Percentiles rank a stretch among this genome's conserved stretches.
These are phyloP conservation scores for Emys orbicularis DNA, from an alignment of 2,797 vertebrate genomes.

Conservation along the genomic window DNA sequence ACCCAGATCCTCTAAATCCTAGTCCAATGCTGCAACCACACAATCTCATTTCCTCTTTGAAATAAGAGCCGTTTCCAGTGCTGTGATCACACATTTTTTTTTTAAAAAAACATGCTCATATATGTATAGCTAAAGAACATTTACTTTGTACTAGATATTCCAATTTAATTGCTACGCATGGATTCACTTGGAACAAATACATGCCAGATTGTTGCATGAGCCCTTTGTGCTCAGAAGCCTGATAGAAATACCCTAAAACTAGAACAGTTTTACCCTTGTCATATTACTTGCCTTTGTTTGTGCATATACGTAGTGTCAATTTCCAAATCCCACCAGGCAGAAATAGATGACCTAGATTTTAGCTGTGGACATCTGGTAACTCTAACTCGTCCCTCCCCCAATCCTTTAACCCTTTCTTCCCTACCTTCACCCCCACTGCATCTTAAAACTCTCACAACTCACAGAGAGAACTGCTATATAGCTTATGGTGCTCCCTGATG, in stretches of 20 bases:
- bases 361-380: conserved; percentile 70
- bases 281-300: conserved; percentile 37
- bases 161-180: background rate
- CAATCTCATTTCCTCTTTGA: background rate
- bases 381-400: background rate
- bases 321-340: conserved; percentile 45
- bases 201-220: background rate
- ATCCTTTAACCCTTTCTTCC: conserved; percentile 59
- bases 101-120: background rate
- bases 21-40: background rate
- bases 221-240: background rate
- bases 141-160: background rate
- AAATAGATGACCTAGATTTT: conserved; percentile 77
- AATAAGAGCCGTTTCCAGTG: background rate
- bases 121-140: accelerated
- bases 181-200: background rate
- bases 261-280: background rate
- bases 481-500: background rate
- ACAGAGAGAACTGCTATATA: background rate
- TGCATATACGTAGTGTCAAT: conserved; percentile 1
- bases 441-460: background rate
- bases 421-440: background rate
- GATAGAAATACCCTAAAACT: background rate
- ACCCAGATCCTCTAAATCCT: background rate
- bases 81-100: background rate